Conservation (phyloP, 2,797 vertebrate species). For the Simalia tracyae region DNA sequence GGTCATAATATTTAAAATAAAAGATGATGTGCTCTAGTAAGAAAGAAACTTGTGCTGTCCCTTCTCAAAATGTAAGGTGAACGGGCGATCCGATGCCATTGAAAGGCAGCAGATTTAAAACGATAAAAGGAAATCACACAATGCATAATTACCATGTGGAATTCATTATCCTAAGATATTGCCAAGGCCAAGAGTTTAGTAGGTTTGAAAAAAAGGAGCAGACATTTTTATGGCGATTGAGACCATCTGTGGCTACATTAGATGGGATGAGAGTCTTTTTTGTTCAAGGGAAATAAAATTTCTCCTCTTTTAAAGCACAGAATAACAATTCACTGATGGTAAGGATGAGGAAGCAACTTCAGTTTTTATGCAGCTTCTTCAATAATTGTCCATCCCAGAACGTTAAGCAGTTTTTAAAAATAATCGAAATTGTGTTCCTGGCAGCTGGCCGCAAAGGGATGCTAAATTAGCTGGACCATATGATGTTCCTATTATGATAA, state of each 20-base stretch:
- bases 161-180: slow-evolving; percentile 59
- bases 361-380: slow-evolving; percentile 50
- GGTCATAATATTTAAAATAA: slow-evolving; percentile 7
- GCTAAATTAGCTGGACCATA: slow-evolving; percentile 31
- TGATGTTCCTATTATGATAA: slow-evolving; percentile 8
- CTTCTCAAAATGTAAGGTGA: slow-evolving; percentile 30
- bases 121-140: slow-evolving; percentile 53
- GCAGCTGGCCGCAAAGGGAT: slow-evolving; percentile 45
- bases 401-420: slow-evolving; percentile 51
- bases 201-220: slow-evolving; percentile 62
- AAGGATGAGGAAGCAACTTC: slow-evolving; percentile 52
- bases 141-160: slow-evolving; percentile 57
- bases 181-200: slow-evolving; percentile 59
- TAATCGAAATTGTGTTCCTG: slow-evolving; percentile 30
- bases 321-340: slow-evolving; percentile 43
- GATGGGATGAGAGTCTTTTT: slow-evolving; percentile 61
- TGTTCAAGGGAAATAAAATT: slow-evolving; percentile 60
- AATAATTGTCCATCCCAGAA: slow-evolving; percentile 47
- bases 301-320: slow-evolving; percentile 53
- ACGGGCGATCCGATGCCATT: slow-evolving; percentile 13
- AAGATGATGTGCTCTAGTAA: background rate
- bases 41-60: slow-evolving; percentile 31
- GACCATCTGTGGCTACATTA: slow-evolving; percentile 59
- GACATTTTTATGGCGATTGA: slow-evolving; percentile 58
- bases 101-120: slow-evolving; percentile 51